Conservation (phyloP, 1,140 invertebrate species). For the Patella vulgata region DNA sequence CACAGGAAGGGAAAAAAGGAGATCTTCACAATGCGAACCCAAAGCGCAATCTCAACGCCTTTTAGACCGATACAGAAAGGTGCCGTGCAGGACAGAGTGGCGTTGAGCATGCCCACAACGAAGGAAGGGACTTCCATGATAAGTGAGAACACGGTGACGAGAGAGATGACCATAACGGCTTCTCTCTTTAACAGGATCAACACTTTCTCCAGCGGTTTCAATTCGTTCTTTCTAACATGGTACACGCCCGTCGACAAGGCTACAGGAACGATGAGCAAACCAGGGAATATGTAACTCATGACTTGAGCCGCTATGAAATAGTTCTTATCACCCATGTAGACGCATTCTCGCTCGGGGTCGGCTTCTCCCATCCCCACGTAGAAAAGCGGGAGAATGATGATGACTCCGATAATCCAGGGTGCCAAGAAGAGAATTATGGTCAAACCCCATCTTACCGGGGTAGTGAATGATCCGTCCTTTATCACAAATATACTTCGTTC, state of each 20-base stretch:
- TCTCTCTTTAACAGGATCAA: constrained; percentile 24
- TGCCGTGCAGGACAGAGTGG: constrained; percentile 29
- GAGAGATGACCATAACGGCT: constrained; percentile 18
- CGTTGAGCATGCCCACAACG: constrained; percentile 31
- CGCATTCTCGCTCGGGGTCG: constrained; percentile 11
- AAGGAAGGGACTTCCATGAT: constrained; percentile 35
- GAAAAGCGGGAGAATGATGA: constrained; percentile 27
- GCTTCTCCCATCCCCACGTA: constrained; percentile 13
- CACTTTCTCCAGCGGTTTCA: constrained; percentile 4
- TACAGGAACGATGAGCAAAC: constrained; percentile 17
- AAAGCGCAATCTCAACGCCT: constrained; percentile 25
- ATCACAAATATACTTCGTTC: constrained; percentile 33
- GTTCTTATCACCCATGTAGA: constrained; percentile 18
- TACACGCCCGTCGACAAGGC: constrained; percentile 25
- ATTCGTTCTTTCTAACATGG: constrained; percentile 21
- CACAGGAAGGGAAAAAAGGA: constrained; percentile 34
- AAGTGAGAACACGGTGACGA: constrained; percentile 27
- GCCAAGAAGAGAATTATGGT: constrained; percentile 24
- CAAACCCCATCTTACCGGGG: constrained; percentile 5
- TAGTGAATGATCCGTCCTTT: constrained; percentile 13
- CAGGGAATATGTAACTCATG: constrained; percentile 24
- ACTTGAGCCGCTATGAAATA: constrained; percentile 26
- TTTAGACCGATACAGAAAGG: constrained; percentile 27
- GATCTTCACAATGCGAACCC: constrained; percentile 31
- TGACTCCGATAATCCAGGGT: constrained; percentile 26